Base-by-base conservation (phyloP, 1,140 invertebrate species). In the Macrobrachium rosenbergii region DNA sequence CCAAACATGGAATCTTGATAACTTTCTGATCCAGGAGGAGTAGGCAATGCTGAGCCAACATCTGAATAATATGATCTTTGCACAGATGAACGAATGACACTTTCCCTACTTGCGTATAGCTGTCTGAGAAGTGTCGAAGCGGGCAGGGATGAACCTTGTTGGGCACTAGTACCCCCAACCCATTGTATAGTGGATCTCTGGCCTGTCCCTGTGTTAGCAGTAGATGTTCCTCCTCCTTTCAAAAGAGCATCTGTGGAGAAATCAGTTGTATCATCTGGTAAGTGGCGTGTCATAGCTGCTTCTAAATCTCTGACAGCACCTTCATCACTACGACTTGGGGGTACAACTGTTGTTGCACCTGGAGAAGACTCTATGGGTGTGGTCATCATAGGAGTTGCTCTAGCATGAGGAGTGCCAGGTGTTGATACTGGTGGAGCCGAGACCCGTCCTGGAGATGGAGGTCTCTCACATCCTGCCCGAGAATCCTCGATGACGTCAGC, bases 221-320 rank as follows among this genome's bases (percentile, higher is more conserved):
- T 59, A 8, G 83, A 58, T 17, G 73, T 62, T 8, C 45, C 63
- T 21, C 86, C 82, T 6, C 76, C 58, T 28, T 83, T 96, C 19
- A 97, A 92, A 11, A 97, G 91, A 0, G 96, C 95, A 91, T 97
- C 96, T 0, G 96, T 95, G 86, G 96, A 97, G 91, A 97, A 97
- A 91, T 97, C 96, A 0, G 96, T 96, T 0, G 95, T 95, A 89
- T 95, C 89, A 23, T 91, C 91, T 0, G 97, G 97, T 64, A 98
- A 92, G 93, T 99, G 97, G 91, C 98, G 98, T 28, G 97, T 98
- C 97, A 98, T 99, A 17, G 97, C 97, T 90, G 98, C 97, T 92
- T 99, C 97, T 88, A 98, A 93, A 90, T 98, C 97, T 91, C 97
- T 97, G 0, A 98, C 96, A 0, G 96, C 96, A 5, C 95, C 94